phyloP scores from a whole-genome alignment of 2,113 vertebrate species.

The Percopsis transmontana region DNA sequence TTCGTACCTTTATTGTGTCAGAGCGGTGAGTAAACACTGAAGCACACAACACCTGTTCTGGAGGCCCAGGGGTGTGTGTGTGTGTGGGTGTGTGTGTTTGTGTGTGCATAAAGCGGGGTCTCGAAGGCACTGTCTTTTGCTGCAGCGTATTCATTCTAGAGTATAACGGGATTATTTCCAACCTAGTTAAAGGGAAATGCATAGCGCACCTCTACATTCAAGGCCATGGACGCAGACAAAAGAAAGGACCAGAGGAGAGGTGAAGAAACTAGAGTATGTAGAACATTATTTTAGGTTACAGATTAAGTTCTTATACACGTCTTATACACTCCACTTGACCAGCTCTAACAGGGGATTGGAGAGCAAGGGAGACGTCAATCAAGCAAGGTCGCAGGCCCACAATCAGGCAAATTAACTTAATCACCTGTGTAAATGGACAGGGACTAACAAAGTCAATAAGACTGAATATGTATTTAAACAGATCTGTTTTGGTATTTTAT shows the following conservation, averaged over 20 bases:
- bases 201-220: constrained; percentile 50
- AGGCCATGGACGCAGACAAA: constrained; percentile 11
- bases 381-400: too few relatives aligned
- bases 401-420: too few relatives aligned
- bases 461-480: too few relatives aligned
- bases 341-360: too few relatives aligned
- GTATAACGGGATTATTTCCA: constrained; percentile 77
- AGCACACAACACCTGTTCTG: constrained; percentile 43
- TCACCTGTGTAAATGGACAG: too few relatives aligned
- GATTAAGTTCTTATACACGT: too few relatives aligned
- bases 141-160: constrained; percentile 69
- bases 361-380: too few relatives aligned
- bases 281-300: too few relatives aligned
- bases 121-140: constrained; percentile 55
- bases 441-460: too few relatives aligned
- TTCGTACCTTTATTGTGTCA: constrained; percentile 27
- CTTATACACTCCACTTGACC: too few relatives aligned
- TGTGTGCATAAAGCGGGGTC: constrained; percentile 21
- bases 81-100: neutral
- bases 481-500: too few relatives aligned
- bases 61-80: constrained; percentile 15
- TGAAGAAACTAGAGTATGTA: neutral
- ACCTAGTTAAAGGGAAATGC: constrained; percentile 68
- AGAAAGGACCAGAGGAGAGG: neutral
- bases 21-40: constrained; percentile 34